Conservation (phyloP, 1,140 invertebrate genomes). For the Camponotus floridanus region DNA sequence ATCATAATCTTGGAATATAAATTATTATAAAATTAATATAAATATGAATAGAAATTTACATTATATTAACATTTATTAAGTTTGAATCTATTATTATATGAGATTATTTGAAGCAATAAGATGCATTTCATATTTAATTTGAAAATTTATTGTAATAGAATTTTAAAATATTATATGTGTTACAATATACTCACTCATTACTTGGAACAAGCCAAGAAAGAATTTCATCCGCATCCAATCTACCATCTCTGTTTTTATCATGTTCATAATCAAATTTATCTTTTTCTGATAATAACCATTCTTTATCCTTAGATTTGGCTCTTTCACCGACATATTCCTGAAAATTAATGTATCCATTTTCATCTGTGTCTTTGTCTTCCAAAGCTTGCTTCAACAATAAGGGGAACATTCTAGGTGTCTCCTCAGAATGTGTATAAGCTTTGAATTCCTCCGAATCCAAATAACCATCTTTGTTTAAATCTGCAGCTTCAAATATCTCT, state of each 20-base stretch:
- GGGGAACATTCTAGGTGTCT: slow-evolving; percentile 95
- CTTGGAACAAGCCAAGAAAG: slow-evolving; percentile 96
- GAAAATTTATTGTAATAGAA: neutral
- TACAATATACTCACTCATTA: slow-evolving; percentile 90
- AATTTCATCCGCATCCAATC: slow-evolving; percentile 93
- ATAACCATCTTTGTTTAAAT: slow-evolving; percentile 93
- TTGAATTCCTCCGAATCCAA: slow-evolving; percentile 94
- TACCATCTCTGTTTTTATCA: slow-evolving; percentile 95
- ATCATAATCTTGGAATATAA: no score
- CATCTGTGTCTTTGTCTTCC: slow-evolving; percentile 94
- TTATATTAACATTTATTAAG: neutral
- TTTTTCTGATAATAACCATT: slow-evolving; percentile 94
- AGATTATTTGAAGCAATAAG: neutral
- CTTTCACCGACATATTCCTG: slow-evolving; percentile 94
- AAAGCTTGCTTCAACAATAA: slow-evolving; percentile 94
- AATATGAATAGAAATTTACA: slow-evolving; percentile 18
- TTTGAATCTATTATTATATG: neutral
- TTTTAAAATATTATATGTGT: neutral
- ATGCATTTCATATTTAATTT: neutral
- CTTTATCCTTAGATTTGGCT: slow-evolving; percentile 91
- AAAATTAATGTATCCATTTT: slow-evolving; percentile 94
- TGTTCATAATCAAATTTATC: slow-evolving; percentile 96
- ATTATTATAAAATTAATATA: neutral
- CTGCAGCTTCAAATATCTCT: slow-evolving; percentile 94
- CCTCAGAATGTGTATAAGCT: slow-evolving; percentile 97